Conservation (phyloP, 2,797 vertebrate genomes). For the Cynopterus sphinx region DNA sequence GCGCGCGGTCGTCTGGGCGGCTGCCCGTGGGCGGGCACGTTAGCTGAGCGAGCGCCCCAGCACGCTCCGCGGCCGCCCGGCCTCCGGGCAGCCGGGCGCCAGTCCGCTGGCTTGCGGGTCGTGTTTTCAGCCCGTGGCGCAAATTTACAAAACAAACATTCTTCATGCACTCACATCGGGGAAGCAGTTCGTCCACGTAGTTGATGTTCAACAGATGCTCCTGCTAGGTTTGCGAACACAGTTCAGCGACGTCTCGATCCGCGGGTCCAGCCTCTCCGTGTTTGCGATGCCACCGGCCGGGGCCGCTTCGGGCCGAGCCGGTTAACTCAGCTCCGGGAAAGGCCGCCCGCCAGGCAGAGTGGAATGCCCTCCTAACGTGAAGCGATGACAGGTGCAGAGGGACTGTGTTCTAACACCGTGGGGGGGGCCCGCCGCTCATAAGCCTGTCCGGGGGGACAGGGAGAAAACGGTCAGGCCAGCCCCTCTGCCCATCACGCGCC, state of each 20-base stretch:
- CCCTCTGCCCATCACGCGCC: too few species aligned
- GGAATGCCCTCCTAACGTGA: not conserved
- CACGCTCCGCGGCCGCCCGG: too few species aligned
- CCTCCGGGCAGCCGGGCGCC: too few species aligned
- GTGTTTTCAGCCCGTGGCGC: not conserved
- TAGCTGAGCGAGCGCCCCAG: too few species aligned
- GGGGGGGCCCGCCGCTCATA: not conserved
- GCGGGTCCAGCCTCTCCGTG: not conserved
- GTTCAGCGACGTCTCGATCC: not conserved
- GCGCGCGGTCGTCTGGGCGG: too few species aligned
- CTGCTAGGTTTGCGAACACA: not conserved
- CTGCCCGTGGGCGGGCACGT: too few species aligned
- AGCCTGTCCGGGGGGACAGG: not conserved
- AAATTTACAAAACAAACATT: not conserved
- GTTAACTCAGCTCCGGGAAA: not conserved
- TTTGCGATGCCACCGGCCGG: not conserved
- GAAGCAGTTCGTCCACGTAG: not conserved
- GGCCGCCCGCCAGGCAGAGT: not conserved
- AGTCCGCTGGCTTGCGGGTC: not conserved
- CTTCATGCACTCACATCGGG: not conserved
- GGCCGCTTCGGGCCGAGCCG: not conserved
- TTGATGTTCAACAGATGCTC: not conserved
- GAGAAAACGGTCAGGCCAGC: not conserved
- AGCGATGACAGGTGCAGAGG: not conserved
- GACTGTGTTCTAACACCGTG: not conserved